Percentiles rank a stretch among this genome's conserved stretches.
Evolutionary conservation across 2,113 vertebrate species (phyloP).

Genomic region (Apodemus speciosus): DNA sequence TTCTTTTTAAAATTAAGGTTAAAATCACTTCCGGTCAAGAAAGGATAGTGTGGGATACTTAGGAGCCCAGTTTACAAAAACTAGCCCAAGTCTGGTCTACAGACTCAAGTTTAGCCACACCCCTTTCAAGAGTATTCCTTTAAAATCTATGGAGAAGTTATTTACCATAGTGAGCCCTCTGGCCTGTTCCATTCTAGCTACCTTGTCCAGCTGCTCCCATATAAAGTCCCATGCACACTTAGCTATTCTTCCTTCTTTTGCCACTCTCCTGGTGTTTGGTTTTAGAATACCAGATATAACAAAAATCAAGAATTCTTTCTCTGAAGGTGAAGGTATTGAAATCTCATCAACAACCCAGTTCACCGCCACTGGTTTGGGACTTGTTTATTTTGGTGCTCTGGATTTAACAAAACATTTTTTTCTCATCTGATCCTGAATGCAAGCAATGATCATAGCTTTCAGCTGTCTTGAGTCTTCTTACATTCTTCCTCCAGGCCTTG

Average conservation of each 20-base stretch:
- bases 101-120: neutral
- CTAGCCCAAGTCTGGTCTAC: neutral
- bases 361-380: neutral
- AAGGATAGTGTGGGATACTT: constrained; percentile 15
- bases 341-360: neutral
- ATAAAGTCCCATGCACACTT: neutral
- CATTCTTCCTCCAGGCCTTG: neutral
- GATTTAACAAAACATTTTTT: constrained; percentile 47
- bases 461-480: neutral
- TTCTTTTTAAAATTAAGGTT: neutral
- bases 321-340: neutral
- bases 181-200: neutral
- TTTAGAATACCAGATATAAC: neutral
- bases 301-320: constrained; percentile 20
- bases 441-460: neutral
- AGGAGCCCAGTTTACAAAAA: neutral
- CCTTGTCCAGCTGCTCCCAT: neutral
- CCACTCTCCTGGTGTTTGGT: neutral
- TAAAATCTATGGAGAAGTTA: constrained; percentile 1
- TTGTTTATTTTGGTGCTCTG: neutral
- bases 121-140: neutral
- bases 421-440: neutral
- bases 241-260: neutral
- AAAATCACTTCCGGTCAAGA: neutral
- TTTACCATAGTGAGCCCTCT: neutral